Evolutionary conservation across 2,888 invertebrate species (phyloP), one percentile per base, ranked within the genome.

Genomic region (Drosophila antonietae): DNA sequence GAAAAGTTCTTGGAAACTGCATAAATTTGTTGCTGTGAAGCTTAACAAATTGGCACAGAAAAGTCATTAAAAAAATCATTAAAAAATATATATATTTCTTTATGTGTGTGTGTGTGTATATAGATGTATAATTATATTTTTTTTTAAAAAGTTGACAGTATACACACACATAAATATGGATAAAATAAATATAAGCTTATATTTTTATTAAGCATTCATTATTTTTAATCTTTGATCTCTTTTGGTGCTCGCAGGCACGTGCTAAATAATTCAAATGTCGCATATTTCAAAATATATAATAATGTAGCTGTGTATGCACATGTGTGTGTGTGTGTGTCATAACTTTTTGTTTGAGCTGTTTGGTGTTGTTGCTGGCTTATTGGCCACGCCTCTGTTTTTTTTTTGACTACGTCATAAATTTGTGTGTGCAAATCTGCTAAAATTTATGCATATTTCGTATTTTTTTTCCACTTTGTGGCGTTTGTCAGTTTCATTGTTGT

Each of bases 381-480:
- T 61, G 39, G 76, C 62, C 68, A 66, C 73, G 76, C 77, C 77
- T 39, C 55, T 68, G 52, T 61, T 41, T 41, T 57, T 57, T 20
- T 20, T 20, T 20, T 20, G 65, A 44, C 59, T 69, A 61, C 73
- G 67, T 56, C 78, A 73, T 84, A 79, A 79, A 74, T 73, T 73
- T 75, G 67, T 74, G 66, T 68, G 62, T 69, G 78, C 73, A 78
- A 84, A 83, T 84, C 80, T 71, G 62, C 47, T 74, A 60, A 81
- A 82, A 84, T 84, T 60, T 78, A 80, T 83, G 83, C 80, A 83
- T 82, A 72, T 80, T 80, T 80, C 73, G 80, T 82, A 41, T 68
- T 56, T 63, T 68, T 56, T 63, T 73, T 55, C 67, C 61, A 70
- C 62, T 76, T 82, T 79, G 67, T 61, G 39, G 65, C 72, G 35